Base-by-base conservation (phyloP, 2,113 vertebrate genomes). In the Isichthys henryi region DNA sequence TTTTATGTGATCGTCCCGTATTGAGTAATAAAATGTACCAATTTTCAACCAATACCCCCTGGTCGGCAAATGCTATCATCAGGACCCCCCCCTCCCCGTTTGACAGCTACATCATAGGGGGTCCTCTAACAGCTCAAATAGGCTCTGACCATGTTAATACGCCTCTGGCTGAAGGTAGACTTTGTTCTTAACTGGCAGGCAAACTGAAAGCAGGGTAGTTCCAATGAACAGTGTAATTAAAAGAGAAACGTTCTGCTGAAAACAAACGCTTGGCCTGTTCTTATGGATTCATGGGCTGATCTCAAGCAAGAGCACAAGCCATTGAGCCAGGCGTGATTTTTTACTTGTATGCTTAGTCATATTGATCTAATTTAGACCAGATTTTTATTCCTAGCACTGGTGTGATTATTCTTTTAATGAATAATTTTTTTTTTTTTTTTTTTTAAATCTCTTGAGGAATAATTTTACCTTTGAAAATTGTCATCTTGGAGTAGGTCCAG, bases 381-480 rank as follows among this genome's bases (percentile, higher is more conserved):
- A 56, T 87, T 88, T 89, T 89, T 52, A 87, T 91, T 77, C 70
- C 15, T 19, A 39, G 31, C 27, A 77, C 15, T 35, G 70, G 15
- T 15, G 17, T 77, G 35, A 77, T 77, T 77, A 77, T 77, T 74
- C 66, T 35, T 89, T 87, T 58, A 84, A 56, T 58, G 39, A 13
- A 89, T 89, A 66, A 52, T 13, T 91, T 89, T 91, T 23, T 88
- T 45, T 56, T 13, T 43, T 83, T 49, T 89, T 50, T 85, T 53
- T 84, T n/a, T n/a, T n/a, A n/a, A n/a, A 43, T 58, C 50, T 52
- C 50, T 27, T 11, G 7, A 84, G 80, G 13, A 86, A 35, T n/a
- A 49, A 70, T 86, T 84, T 83, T 86, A 62, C 66, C 88, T n/a
- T 89, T 89, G 45, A 15, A 58, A 45, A 82, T 58, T 85, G 3